Base-by-base conservation (phyloP, 2,888 invertebrate genomes). In the Hypercompe scribonia region DNA sequence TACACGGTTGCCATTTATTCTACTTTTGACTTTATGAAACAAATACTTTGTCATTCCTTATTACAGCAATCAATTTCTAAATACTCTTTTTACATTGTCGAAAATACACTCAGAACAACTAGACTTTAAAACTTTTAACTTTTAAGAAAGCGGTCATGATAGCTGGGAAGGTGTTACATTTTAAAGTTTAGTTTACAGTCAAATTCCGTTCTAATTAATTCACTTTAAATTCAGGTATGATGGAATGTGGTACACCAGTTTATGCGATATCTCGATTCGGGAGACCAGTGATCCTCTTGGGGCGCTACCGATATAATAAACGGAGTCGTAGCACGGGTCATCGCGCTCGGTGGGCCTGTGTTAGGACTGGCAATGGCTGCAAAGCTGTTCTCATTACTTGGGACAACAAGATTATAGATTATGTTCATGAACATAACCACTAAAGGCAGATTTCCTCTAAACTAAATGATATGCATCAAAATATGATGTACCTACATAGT, bases 281-380 rank as follows among this genome's bases (percentile, higher is more conserved):
- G 2, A 71, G 65, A 34, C 90, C 88, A 0, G 90, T 89, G 2
- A 87, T 91, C n/a, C 77, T 88, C 4, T 80, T 90, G 15, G 90
- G 88, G 0, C 76, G 73, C 0, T 91, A 92, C 68, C 87, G 92
- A 13, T 92, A 86, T 73, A 91, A 92, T 73, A 86, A 85, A 75
- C 87, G 88, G 84, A 83, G 79, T 11, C 85, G 88, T 4, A 90
- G 90, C 72, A 82, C 79, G 24, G 90, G 90, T 1, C 70, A 78
- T 0, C 81, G 90, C 0, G 88, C 83, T 0, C 83, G 91, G 28
- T 92, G 92, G 92, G 85, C 90, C 3, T 92, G 92, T 71, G 88
- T 81, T 5, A 91, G 90, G 28, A 74, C 71, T n/a, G 28, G 68
- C 21, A n/a, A n/a, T 1, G 75, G 75, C 8, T 90, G 90, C 70